phyloP scores from a whole-genome alignment of 1,140 invertebrate genomes.

The Pogonus chalceus region DNA sequence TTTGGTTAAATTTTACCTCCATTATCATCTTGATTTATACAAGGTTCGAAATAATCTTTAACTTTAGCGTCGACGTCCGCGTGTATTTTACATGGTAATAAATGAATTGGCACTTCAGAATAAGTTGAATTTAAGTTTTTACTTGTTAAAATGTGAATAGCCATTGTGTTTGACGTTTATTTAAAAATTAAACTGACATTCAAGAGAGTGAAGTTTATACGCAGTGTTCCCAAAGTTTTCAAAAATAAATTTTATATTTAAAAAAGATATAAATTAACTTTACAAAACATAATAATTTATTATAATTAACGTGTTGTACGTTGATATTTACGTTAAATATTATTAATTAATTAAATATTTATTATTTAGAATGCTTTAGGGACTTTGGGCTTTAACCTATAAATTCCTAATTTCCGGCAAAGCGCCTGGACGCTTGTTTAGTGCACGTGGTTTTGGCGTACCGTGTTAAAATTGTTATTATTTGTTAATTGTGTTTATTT shows the following conservation, averaged over 20 bases:
- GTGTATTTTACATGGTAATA: constrained; percentile 64
- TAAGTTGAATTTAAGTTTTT: constrained; percentile 31
- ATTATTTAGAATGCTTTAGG: no score
- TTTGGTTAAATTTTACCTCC: constrained; percentile 28
- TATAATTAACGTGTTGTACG: no score
- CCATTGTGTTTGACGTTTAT: constrained; percentile 29
- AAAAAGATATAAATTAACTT: no score
- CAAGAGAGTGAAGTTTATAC: no score
- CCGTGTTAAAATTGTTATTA: background rate
- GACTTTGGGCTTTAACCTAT: no score
- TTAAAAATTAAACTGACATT: background rate
- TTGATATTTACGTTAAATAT: no score
- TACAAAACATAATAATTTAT: no score
- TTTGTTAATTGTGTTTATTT: background rate
- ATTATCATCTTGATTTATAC: constrained; percentile 39
- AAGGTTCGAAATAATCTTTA: constrained; percentile 55
- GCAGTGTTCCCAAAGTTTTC: no score
- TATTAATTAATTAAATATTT: no score
- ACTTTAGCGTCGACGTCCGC: constrained; percentile 59
- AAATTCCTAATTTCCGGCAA: no score
- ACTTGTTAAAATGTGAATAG: constrained; percentile 42
- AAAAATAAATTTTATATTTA: no score
- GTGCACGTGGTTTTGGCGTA: background rate
- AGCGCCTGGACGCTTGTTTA: background rate
- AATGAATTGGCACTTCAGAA: constrained; percentile 45